These are phyloP conservation scores for Microctonus brassicae DNA, from an alignment of 2,888 invertebrate species.

Conservation along the genomic window DNA sequence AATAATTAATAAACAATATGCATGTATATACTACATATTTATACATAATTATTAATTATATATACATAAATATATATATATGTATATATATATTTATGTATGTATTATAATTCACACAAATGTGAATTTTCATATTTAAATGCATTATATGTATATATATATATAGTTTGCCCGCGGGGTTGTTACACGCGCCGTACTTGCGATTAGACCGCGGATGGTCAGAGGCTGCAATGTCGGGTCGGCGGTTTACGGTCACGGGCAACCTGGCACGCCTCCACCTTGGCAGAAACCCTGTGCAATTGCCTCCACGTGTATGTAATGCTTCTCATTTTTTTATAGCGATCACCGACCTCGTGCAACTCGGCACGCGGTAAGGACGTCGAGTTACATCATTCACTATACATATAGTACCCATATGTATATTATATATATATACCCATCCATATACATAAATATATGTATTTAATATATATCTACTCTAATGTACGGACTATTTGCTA, in stretches of 20 bases:
- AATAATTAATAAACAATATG: too few relatives aligned
- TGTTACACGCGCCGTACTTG: conserved; percentile 59
- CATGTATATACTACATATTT: too few relatives aligned
- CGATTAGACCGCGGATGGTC: conserved; percentile 30
- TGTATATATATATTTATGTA: too few relatives aligned
- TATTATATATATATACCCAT: too few relatives aligned
- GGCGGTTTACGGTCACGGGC: conserved; percentile 37
- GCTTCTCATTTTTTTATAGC: conserved; percentile 70
- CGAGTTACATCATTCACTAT: conserved; percentile 63
- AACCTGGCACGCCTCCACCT: conserved; percentile 40
- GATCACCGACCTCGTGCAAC: conserved; percentile 78
- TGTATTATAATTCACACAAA: too few relatives aligned
- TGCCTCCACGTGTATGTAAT: conserved; percentile 67
- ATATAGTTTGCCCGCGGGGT: conserved; percentile 39
- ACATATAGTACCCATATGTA: too few relatives aligned
- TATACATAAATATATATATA: too few relatives aligned
- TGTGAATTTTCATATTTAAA: conserved; percentile 33
- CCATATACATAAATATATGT: conserved; percentile 43
- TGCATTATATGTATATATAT: too few relatives aligned
- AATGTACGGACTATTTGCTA: conserved; percentile 42
- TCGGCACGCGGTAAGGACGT: conserved; percentile 73
- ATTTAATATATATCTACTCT: too few relatives aligned
- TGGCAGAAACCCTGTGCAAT: conserved; percentile 60
- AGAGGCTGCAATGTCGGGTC: conserved; percentile 54
- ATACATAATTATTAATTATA: too few relatives aligned